Base-by-base conservation (phyloP, 2,888 invertebrate species). In the Pollenia angustigena region DNA sequence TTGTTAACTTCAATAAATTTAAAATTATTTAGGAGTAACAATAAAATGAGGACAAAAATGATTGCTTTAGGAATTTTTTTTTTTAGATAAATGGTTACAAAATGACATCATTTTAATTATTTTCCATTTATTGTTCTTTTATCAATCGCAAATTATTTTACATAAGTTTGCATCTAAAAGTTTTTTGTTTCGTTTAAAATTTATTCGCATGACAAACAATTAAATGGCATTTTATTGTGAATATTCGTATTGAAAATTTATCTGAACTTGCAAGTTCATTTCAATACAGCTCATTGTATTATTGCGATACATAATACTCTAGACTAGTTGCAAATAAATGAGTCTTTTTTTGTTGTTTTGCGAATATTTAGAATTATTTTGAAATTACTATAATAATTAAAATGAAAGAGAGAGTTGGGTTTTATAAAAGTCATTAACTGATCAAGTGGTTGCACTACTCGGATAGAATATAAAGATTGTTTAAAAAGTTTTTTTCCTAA, bases 211-310 rank as follows among this genome's bases (percentile, higher is more conserved):
- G 84, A 72, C 68, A 81, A 76, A 81, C 68, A 84, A 78, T 80
- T 81, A 87, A 81, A 80, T 64, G 56, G 9, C 9, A 4, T 71
- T 62, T 18, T 62, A 48, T 64, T 58, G 48, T 40, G 40, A 6
- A 58, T 32, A 64, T 52, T 72, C 62, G 12, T 74, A 74, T 68
- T 79, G 66, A 74, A 42, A 64, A 74, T 81, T 23, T 74, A 71
- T 75, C 64, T 83, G 75, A 86, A 83, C 80, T 86, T 86, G 80
- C 83, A 86, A 86, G 79, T 86, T 83, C 82, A 76, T 62, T 82
- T 82, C 56, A 82, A 64, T 75, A 56, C n/a, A 76, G 18, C 14
- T 52, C n/a, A n/a, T 32, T 46, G 52, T 10, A 71, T n/a, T 68
- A 40, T 42, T 0, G 4, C 23, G 23, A 56, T 71, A 60, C n/a